Base-by-base conservation (phyloP, 2,888 invertebrate species). In the Deilephila elpenor region DNA sequence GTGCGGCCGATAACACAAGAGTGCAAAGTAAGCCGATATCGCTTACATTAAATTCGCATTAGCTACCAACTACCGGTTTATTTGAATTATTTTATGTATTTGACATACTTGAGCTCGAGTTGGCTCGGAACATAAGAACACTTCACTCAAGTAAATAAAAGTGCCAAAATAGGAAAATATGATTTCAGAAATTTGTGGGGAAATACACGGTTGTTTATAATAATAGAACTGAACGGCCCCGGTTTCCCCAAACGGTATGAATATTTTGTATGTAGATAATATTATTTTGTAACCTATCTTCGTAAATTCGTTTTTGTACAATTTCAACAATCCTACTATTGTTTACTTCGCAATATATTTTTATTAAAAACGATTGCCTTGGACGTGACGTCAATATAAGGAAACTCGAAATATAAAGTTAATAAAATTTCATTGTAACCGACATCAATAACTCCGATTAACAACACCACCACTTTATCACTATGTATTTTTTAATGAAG, bases 41-140 rank as follows among this genome's bases (percentile, higher is more conserved):
- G 81, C 78, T 78, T 84, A 91, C 91, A 91, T 89, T 89, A 87
- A 88, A 89, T 86, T 91, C 92, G 91, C 92, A 91, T 91, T 91
- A 90, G 91, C 90, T 84, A 83, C 82, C 83, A 83, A 84, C 83
- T 87, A 87, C 86, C 86, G 84, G 85, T 86, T 87, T 83, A 78
- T 80, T 81, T 80, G 83, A 85, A 81, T 84, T 86, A 67, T 67
- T 67, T 67, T 67, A 67, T 84, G 80, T 79, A 78, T 82, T 85
- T 86, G 86, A 86, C 85, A 86, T 82, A 86, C 81, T 84, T 83
- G 64, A 59, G 37, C 64, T 20, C 34, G 53, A 56, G 72, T 14
- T 67, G 51, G 61, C 8, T 29, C 32, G 56, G 64, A 17, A 17
- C 51, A 67, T 67, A 51, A 67, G 25, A 25, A 51, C 17, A 51